These are phyloP conservation scores for Decapterus maruadsi DNA, from an alignment of 2,797 vertebrate genomes.

Conservation along the genomic window DNA sequence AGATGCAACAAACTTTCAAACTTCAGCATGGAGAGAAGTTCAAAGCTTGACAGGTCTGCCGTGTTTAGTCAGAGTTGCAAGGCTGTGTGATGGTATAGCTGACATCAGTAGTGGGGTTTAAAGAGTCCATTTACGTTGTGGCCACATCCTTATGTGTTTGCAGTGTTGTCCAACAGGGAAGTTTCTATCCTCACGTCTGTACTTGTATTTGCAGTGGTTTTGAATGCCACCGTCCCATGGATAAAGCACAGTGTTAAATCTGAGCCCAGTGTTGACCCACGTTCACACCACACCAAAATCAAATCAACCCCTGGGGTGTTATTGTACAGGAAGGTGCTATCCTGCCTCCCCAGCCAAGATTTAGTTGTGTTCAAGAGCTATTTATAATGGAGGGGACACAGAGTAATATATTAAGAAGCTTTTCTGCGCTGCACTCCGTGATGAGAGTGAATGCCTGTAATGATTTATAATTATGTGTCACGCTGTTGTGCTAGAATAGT, in stretches of 20 bases:
- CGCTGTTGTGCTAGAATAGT: slow-evolving; percentile 83
- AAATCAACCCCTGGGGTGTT: slow-evolving; percentile 48
- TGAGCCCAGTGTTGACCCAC: slow-evolving; percentile 34
- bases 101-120: slow-evolving; percentile 25
- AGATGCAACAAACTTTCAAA: background rate
- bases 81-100: background rate
- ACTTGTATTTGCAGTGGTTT: slow-evolving; percentile 17
- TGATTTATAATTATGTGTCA: slow-evolving; percentile 80
- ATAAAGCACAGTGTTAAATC: slow-evolving; percentile 72
- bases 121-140: slow-evolving; percentile 19
- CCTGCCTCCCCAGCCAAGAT: slow-evolving; percentile 69
- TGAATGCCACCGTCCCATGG: slow-evolving; percentile 27
- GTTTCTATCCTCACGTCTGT: slow-evolving; percentile 21
- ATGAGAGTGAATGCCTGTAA: slow-evolving; percentile 79
- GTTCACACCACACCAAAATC: slow-evolving; percentile 55
- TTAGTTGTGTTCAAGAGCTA: slow-evolving; percentile 83
- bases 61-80: background rate
- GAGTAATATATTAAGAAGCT: slow-evolving; percentile 89
- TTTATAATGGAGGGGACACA: slow-evolving; percentile 86
- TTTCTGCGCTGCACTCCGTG: slow-evolving; percentile 77
- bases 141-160: slow-evolving; percentile 22
- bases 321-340: slow-evolving; percentile 76
- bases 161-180: slow-evolving; percentile 12
- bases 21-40: slow-evolving; percentile 15
- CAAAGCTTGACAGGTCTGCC: slow-evolving; percentile 15